Percentiles rank a stretch among this genome's conserved stretches.
These are phyloP conservation scores for Esperia sulphurella DNA, from an alignment of 2,888 invertebrate species.

Conservation along the genomic window DNA sequence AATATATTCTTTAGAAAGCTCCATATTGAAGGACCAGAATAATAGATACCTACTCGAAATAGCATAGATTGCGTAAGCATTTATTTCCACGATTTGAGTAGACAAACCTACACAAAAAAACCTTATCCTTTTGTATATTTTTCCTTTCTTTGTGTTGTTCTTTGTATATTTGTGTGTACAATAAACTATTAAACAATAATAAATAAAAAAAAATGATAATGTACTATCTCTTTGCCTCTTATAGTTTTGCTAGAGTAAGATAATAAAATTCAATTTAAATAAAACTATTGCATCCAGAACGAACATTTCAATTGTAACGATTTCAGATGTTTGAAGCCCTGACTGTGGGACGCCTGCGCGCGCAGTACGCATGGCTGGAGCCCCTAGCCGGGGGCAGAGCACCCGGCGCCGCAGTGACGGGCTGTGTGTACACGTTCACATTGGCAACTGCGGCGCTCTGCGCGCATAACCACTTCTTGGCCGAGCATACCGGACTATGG, in stretches of 20 bases:
- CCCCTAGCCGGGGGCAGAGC: conserved; percentile 85
- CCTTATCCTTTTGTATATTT: no score
- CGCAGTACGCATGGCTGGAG: conserved; percentile 86
- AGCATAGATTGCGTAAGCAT: no score
- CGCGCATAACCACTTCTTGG: conserved; percentile 82
- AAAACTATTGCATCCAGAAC: not conserved
- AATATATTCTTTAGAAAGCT: not conserved
- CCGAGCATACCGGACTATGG: conserved; percentile 82
- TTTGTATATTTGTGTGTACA: no score
- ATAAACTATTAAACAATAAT: no score
- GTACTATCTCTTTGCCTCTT: no score
- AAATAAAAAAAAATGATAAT: no score
- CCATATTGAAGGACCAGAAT: not conserved
- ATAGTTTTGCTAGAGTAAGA: no score
- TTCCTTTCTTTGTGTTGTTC: no score
- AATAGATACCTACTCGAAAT: not conserved
- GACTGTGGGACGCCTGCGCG: conserved; percentile 87
- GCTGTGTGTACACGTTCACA: conserved; percentile 85
- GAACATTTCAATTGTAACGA: not conserved
- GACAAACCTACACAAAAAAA: no score
- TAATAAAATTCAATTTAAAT: no score
- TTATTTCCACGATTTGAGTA: no score
- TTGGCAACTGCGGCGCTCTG: conserved; percentile 84
- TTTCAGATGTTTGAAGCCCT: conserved; percentile 79
- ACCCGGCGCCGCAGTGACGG: conserved; percentile 86